Conservation (phyloP, 23 tunicate species). For the Clavelina lepadiformis region DNA sequence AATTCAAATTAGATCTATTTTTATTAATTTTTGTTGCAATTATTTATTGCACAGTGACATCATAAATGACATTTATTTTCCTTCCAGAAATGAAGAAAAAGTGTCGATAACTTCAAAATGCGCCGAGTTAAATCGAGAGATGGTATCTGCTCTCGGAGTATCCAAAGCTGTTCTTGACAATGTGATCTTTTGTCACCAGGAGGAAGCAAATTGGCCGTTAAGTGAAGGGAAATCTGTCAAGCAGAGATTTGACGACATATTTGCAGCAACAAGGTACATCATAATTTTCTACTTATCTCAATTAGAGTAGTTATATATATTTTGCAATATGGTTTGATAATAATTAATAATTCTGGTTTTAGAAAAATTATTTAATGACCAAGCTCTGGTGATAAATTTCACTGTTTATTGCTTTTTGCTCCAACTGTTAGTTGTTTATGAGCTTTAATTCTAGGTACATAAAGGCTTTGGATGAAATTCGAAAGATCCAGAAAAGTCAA, state of each 20-base stretch:
- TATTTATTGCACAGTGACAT: no score
- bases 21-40: no score
- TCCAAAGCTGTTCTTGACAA: slow-evolving; percentile 77
- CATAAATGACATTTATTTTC: not conserved
- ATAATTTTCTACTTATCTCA: no score
- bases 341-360: not conserved
- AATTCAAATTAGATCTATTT: no score
- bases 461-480: slow-evolving; percentile 79
- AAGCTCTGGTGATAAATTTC: not conserved
- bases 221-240: slow-evolving; percentile 80
- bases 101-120: slow-evolving; percentile 68
- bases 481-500: slow-evolving; percentile 44
- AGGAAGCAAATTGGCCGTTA: slow-evolving; percentile 93
- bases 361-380: not conserved
- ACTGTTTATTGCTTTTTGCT: not conserved
- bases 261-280: slow-evolving; percentile 75
- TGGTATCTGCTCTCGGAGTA: slow-evolving; percentile 75
- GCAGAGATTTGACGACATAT: slow-evolving; percentile 82
- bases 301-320: not conserved
- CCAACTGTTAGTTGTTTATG: not conserved
- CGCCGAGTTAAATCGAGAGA: slow-evolving; percentile 68
- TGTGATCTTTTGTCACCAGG: slow-evolving; percentile 93
- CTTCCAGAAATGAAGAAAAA: slow-evolving; percentile 51
- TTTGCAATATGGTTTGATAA: not conserved
- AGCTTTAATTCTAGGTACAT: slow-evolving; percentile 45